Evolutionary conservation across 2,888 invertebrate genomes (phyloP).

Genomic region (Lydus trimaculatus): DNA sequence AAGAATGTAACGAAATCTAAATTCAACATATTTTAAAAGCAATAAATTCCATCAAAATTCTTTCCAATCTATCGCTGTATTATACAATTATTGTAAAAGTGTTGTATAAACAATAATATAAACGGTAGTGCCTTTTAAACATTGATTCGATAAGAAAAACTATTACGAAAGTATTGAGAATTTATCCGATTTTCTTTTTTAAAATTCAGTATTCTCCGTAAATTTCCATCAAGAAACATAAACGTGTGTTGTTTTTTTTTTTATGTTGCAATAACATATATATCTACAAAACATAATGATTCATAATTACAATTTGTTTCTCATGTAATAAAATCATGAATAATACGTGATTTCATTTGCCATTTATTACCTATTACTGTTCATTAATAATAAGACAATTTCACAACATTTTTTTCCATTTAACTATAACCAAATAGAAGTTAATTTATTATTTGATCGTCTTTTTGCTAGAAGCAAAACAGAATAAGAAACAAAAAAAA

Average conservation of each 20-base stretch:
- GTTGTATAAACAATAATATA: neutral
- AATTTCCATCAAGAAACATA: neutral
- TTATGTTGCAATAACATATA: neutral
- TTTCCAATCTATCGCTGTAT: neutral
- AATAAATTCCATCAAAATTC: neutral
- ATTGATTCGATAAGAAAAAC: neutral
- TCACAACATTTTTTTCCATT: neutral
- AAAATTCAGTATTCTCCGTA: neutral
- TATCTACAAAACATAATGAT: neutral
- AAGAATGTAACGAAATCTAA: neutral
- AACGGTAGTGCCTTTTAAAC: neutral
- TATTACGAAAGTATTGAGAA: neutral
- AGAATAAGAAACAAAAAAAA: neutral
- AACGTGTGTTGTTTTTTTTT: too few relatives aligned
- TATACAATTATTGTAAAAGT: neutral
- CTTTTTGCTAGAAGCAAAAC: too few relatives aligned
- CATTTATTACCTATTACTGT: neutral
- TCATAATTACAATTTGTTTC: neutral
- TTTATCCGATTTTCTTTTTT: neutral
- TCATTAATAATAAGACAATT: neutral
- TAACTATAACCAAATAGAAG: neutral
- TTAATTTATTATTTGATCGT: neutral
- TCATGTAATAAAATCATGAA: neutral
- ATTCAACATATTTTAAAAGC: neutral
- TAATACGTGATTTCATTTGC: neutral